Conservation (phyloP, 2,888 invertebrate genomes). For the Chaetoderma sp. region DNA sequence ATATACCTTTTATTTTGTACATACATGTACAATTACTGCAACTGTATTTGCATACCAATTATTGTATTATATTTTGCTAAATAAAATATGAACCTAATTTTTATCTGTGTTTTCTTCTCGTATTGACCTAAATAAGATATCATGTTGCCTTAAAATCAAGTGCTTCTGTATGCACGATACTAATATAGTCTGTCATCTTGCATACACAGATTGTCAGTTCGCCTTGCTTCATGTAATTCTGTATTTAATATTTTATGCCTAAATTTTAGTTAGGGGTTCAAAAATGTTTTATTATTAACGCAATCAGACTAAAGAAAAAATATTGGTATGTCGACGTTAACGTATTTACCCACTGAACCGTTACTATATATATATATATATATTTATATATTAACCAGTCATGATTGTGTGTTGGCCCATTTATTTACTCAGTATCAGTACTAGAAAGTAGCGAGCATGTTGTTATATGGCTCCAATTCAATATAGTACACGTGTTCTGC, state of each 20-base stretch:
- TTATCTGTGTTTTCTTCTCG: too few species aligned
- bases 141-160: too few species aligned
- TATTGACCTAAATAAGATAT: too few species aligned
- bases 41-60: too few species aligned
- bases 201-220: background rate
- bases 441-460: background rate
- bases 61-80: too few species aligned
- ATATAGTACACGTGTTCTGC: background rate
- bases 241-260: background rate
- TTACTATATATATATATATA: conserved; percentile 1
- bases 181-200: background rate
- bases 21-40: too few species aligned
- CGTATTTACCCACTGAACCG: background rate
- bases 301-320: background rate
- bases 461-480: background rate
- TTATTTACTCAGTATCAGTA: background rate
- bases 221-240: background rate
- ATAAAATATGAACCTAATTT: too few species aligned
- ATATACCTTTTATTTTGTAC: too few species aligned
- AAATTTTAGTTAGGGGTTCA: background rate
- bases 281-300: background rate
- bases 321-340: background rate
- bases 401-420: background rate
- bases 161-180: too few species aligned
- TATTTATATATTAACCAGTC: background rate